A percentile compares a stretch with the other conserved stretches of the same genome.
Evolutionary conservation across 1,140 invertebrate genomes (phyloP).

Genomic region (Drosophila pseudoananassae): DNA sequence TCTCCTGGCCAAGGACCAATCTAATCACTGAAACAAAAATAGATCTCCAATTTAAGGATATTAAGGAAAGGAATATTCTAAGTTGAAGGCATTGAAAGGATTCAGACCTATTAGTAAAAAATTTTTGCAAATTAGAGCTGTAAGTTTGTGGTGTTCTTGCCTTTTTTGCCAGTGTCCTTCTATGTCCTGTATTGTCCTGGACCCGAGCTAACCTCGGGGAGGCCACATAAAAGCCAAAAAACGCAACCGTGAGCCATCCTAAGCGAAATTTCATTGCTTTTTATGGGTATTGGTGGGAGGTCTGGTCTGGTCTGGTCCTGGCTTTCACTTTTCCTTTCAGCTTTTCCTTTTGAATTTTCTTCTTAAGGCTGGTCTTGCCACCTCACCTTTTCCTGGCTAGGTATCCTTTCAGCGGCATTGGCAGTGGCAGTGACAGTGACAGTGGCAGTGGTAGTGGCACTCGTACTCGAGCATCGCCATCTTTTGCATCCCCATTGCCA

Average conservation of each 20-base stretch:
- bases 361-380: slow-evolving; percentile 17
- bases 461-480: slow-evolving; percentile 17
- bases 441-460: slow-evolving; percentile 14
- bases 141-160: neutral
- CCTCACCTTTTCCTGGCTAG: neutral
- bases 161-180: slow-evolving; percentile 17
- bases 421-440: slow-evolving; percentile 30
- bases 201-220: slow-evolving; percentile 8
- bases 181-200: neutral
- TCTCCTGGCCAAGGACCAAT: neutral
- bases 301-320: neutral
- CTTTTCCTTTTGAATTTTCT: neutral
- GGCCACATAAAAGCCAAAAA: slow-evolving; percentile 48
- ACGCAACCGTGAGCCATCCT: slow-evolving; percentile 42
- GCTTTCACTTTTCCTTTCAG: slow-evolving; percentile 44
- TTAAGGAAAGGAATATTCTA: neutral
- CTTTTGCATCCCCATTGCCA: slow-evolving; percentile 24
- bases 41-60: neutral
- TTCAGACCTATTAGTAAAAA: no score
- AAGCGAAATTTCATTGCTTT: slow-evolving; percentile 78
- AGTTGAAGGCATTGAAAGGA: no score
- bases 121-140: no score
- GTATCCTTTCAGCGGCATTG: slow-evolving; percentile 23
- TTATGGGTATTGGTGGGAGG: slow-evolving; percentile 39
- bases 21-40: slow-evolving; percentile 7